A percentile compares a stretch with the other conserved stretches of the same genome.
phyloP scores from a whole-genome alignment of 2,797 vertebrate species.

The Vespertilio murinus region DNA sequence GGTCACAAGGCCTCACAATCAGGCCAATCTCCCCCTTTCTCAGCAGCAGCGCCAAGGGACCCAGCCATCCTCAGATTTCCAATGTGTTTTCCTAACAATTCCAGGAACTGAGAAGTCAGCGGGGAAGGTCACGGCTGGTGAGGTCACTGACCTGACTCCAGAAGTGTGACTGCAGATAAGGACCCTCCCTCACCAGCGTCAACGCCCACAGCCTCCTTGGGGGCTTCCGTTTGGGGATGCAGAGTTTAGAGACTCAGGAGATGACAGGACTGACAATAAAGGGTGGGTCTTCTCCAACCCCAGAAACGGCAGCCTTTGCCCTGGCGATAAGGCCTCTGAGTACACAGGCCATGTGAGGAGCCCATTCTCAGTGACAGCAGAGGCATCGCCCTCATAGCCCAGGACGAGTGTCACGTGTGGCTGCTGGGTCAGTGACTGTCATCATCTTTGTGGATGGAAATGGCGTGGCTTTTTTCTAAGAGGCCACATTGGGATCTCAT shows the following conservation, averaged over 20 bases:
- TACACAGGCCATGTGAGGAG: background rate
- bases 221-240: background rate
- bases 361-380: background rate
- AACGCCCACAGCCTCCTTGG: background rate
- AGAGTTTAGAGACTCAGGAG: background rate
- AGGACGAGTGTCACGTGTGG: background rate
- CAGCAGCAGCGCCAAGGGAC: background rate
- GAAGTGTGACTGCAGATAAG: constrained; percentile 29
- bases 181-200: background rate
- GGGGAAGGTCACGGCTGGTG: background rate
- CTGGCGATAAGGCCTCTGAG: background rate
- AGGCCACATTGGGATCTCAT: background rate
- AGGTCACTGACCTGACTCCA: constrained; percentile 36
- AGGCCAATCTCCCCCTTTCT: background rate
- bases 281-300: background rate
- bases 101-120: constrained; percentile 61
- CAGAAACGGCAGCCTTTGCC: background rate
- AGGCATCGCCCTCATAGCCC: background rate
- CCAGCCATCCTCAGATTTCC: background rate
- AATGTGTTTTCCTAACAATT: constrained; percentile 63
- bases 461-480: background rate
- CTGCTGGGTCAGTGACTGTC: background rate
- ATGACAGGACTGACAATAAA: background rate
- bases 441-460: background rate
- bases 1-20: background rate